Percentiles rank a stretch among this genome's conserved stretches.
These are phyloP conservation scores for Trachelus stipa DNA, from an alignment of 2,888 invertebrate genomes.

Conservation along the genomic window DNA sequence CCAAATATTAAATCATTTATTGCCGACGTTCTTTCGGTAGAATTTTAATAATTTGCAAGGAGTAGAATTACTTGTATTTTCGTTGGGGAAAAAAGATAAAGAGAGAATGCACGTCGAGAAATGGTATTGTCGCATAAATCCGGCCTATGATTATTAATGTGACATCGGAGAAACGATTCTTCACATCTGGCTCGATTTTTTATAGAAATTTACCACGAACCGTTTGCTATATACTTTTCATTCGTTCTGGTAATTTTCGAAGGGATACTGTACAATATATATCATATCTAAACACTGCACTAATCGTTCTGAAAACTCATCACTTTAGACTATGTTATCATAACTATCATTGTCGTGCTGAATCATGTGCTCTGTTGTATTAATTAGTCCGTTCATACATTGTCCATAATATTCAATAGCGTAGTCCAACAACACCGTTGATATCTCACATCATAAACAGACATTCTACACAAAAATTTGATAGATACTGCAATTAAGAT, in stretches of 20 bases:
- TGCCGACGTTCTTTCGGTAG: not conserved
- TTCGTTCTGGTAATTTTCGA: not conserved
- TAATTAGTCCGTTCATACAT: not conserved
- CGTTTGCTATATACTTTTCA: not conserved
- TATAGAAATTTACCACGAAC: not conserved
- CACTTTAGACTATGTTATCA: not conserved
- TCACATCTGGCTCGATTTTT: not conserved
- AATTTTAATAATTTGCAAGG: not conserved
- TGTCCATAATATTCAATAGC: not conserved
- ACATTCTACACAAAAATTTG: not conserved
- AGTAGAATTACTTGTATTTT: not conserved
- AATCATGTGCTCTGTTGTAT: not conserved
- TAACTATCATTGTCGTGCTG: not conserved
- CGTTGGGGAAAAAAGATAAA: not conserved
- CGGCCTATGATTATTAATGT: not conserved
- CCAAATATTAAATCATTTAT: slow-evolving; percentile 1
- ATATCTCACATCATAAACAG: not conserved
- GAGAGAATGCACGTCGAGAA: not conserved
- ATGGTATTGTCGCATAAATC: not conserved
- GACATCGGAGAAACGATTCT: not conserved
- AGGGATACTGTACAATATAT: not conserved
- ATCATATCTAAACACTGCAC: not conserved
- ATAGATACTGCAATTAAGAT: not conserved
- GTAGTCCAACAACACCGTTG: not conserved
- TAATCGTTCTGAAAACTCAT: not conserved